Evolutionary conservation across 1,140 invertebrate species (phyloP), one percentile per base, ranked within the genome.

Genomic region (Drosophila micromelanica): DNA sequence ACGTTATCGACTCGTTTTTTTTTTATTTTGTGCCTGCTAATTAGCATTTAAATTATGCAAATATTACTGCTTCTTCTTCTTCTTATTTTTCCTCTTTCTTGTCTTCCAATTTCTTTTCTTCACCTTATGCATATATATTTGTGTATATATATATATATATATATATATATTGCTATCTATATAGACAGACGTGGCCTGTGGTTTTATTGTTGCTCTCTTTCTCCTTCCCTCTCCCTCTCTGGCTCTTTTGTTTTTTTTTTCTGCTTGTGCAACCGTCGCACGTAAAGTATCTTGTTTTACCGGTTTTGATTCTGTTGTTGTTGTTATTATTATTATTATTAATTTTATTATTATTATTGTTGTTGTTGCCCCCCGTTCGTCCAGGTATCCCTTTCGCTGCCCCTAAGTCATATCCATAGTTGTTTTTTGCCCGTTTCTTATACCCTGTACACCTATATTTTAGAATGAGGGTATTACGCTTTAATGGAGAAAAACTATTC

Each of bases 31-130:
- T 54, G 51, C 45, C 23, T 65, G 71, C 67, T 78, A 82, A 87
- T 87, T 86, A 86, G 74, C 81, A 78, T 86, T 81, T 65, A 68
- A 86, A 87, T 86, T 86, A 87, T 87, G 78, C 82, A 81, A 87
- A 86, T 76, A 81, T 78, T 57, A 86, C 60, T 86, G 60, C 46
- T 69, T 35, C 13, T 48, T 2, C 35, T 17, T 32, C 35, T 17
- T 32, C 2, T 20, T 51, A 15, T 59, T 65, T 32, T 55, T 46
- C 12, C 35, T 46, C 27, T 46, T 51, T 56, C 15, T 32, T 35
- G 45, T 45, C 8, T 17, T 40, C 45, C 42, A 84, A 79, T 84
- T 76, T 84, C 63, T 73, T 65, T 79, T 67, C 37, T 42, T 42
- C 23, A 20, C n/a, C n/a, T 54, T 65, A 56, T 64, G 72, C 43